Percentiles rank a stretch among this genome's conserved stretches.
phyloP scores from a whole-genome alignment of 2,888 invertebrate species.

The Oxyscelio sp. region DNA sequence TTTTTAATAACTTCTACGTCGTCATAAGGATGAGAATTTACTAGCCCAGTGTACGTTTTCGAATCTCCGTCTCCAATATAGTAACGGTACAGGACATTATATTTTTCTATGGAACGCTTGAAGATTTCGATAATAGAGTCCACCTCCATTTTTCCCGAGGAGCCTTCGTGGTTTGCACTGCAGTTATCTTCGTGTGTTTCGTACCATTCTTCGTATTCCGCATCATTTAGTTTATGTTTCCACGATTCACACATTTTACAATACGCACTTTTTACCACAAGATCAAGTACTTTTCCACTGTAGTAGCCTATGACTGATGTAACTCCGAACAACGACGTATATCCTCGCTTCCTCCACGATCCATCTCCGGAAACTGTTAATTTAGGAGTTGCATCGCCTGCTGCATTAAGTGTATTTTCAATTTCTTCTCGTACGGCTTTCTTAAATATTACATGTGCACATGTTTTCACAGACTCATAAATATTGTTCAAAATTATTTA shows the following conservation, averaged over 20 bases:
- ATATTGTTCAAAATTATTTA: constrained; percentile 12
- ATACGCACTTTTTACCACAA: constrained; percentile 57
- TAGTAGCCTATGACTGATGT: constrained; percentile 31
- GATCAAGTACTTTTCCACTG: constrained; percentile 50
- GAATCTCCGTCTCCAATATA: constrained; percentile 63
- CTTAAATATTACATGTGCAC: not conserved
- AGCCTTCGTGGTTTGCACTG: not conserved
- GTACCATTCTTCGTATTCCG: constrained; percentile 36
- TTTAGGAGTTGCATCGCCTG: not conserved
- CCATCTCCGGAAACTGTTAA: constrained; percentile 1
- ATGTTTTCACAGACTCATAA: not conserved
- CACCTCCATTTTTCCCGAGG: not conserved
- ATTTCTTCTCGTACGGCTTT: constrained; percentile 2
- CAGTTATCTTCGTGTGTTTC: constrained; percentile 42
- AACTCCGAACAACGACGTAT: constrained; percentile 28
- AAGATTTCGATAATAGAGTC: constrained; percentile 54
- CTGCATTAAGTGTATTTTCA: constrained; percentile 1
- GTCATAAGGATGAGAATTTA: not conserved
- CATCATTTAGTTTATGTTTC: constrained; percentile 34
- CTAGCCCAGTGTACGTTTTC: not conserved
- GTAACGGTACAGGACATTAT: constrained; percentile 41
- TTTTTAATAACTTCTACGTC: not conserved
- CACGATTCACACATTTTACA: constrained; percentile 63
- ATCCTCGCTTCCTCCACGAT: constrained; percentile 8
- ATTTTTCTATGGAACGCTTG: constrained; percentile 28